Percentiles rank a stretch among this genome's conserved stretches.
These are phyloP conservation scores for Poeciliopsis occidentalis DNA, from an alignment of 2,113 vertebrate genomes.

Conservation along the genomic window DNA sequence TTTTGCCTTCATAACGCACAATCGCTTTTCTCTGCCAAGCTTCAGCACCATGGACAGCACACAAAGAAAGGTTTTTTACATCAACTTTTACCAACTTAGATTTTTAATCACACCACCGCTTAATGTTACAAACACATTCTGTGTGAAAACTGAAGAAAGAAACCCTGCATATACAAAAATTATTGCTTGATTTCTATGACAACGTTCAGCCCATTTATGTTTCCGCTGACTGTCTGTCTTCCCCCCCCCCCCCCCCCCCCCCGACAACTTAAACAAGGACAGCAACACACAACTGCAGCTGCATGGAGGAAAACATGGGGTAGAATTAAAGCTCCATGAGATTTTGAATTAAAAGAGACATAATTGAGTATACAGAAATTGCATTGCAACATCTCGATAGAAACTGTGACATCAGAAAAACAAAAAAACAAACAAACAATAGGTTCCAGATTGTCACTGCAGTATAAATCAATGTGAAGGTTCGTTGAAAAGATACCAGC, in stretches of 20 bases:
- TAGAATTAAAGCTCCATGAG: neutral
- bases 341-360: neutral
- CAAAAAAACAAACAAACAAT: no score
- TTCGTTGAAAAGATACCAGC: no score
- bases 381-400: no score
- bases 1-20: neutral
- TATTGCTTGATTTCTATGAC: neutral
- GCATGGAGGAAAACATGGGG: no score
- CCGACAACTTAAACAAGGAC: neutral
- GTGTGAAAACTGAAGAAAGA: neutral
- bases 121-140: neutral
- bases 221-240: no score
- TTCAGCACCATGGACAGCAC: neutral
- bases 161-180: neutral
- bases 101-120: neutral
- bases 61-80: neutral
- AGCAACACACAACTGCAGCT: neutral
- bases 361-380: no score
- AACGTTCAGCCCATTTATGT: neutral
- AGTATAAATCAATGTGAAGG: no score
- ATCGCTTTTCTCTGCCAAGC: neutral
- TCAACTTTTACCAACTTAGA: neutral
- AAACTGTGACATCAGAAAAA: no score
- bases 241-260: no score
- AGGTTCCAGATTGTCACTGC: no score